phyloP scores from a whole-genome alignment of 1,140 invertebrate genomes.

The Heterodera schachtii region DNA sequence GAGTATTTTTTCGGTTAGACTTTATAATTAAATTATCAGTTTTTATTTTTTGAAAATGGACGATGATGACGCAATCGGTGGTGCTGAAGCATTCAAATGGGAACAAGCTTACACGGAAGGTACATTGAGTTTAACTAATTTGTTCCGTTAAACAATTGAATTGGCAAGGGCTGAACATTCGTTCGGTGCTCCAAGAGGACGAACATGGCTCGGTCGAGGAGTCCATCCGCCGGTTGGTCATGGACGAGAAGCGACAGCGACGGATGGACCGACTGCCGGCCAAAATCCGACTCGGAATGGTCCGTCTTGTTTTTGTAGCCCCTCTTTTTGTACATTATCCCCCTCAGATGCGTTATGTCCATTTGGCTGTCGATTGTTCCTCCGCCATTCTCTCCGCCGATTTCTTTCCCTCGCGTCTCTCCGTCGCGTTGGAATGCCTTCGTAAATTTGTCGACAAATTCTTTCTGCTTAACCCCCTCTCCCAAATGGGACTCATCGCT shows the following conservation, averaged over 20 bases:
- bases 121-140: no score
- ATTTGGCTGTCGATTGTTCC: constrained; percentile 35
- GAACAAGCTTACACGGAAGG: constrained; percentile 43
- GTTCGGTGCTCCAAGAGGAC: constrained; percentile 38
- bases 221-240: constrained; percentile 30
- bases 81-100: constrained; percentile 33
- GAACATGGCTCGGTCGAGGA: constrained; percentile 39
- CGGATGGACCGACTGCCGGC: constrained; percentile 31
- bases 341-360: constrained; percentile 38
- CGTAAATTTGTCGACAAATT: constrained; percentile 37
- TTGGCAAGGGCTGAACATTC: constrained; percentile 25
- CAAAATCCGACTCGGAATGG: constrained; percentile 42
- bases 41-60: background rate
- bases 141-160: background rate
- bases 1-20: no score
- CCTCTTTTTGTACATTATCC: background rate
- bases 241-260: constrained; percentile 37
- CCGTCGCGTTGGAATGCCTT: constrained; percentile 25
- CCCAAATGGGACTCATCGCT: constrained; percentile 36
- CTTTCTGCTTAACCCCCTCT: constrained; percentile 44
- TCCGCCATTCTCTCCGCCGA: constrained; percentile 33
- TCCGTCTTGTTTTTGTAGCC: background rate
- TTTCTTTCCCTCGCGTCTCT: constrained; percentile 37
- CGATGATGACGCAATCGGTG: background rate
- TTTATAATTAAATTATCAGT: background rate